Evolutionary conservation across 2,888 invertebrate genomes (phyloP).

Genomic region (Hydroisotoma schaefferi): DNA sequence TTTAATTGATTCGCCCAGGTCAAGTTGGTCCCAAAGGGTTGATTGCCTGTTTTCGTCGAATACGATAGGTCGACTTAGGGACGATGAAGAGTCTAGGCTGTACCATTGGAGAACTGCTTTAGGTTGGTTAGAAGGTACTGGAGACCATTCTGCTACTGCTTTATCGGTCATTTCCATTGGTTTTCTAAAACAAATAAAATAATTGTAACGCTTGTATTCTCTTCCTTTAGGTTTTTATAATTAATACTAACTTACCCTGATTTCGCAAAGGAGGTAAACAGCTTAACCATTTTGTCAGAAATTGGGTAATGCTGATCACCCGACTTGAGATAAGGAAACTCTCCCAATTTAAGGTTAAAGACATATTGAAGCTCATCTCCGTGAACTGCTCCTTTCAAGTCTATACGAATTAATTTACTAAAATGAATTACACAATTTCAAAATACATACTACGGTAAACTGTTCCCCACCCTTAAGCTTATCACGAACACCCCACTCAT

Average conservation of each 20-base stretch:
- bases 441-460: too few relatives aligned
- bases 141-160: constrained; percentile 24
- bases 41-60: constrained; percentile 6
- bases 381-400: constrained; percentile 27
- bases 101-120: constrained; percentile 14
- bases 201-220: too few relatives aligned
- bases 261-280: constrained; percentile 31
- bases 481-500: constrained; percentile 28
- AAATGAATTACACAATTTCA: constrained; percentile 9
- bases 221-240: background rate
- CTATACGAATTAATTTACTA: too few relatives aligned
- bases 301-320: constrained; percentile 24
- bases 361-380: constrained; percentile 32
- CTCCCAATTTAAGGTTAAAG: constrained; percentile 21
- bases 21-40: constrained; percentile 23
- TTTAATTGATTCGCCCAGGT: constrained; percentile 11
- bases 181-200: constrained; percentile 8
- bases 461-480: too few relatives aligned
- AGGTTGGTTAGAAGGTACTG: constrained; percentile 20
- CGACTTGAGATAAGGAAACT: constrained; percentile 22
- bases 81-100: constrained; percentile 11
- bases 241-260: constrained; percentile 19
- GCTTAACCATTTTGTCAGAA: constrained; percentile 30
- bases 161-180: constrained; percentile 13
- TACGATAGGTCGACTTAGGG: background rate